These are phyloP conservation scores for Drosophila nasuta DNA, from an alignment of 1,140 invertebrate species.

Conservation along the genomic window DNA sequence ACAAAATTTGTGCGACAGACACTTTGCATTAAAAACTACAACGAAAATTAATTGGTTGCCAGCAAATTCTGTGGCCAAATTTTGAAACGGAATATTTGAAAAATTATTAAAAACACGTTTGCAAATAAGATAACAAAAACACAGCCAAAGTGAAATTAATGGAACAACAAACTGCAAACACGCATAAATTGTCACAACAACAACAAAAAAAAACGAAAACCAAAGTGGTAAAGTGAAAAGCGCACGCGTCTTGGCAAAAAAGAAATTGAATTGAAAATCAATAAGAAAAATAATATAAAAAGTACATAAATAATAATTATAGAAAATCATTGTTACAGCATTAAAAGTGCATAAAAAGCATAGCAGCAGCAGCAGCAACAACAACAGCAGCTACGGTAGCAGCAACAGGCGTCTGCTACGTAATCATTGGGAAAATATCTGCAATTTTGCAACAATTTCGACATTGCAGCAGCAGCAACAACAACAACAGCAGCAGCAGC, in stretches of 20 bases:
- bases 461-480: conserved; percentile 59
- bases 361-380: conserved; percentile 17
- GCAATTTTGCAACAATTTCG: conserved; percentile 81
- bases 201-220: conserved; percentile 1
- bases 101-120: conserved; percentile 68
- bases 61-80: not conserved
- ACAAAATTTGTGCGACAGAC: conserved; percentile 15
- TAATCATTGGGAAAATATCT: conserved; percentile 82
- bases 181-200: conserved; percentile 2
- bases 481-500: conserved; percentile 36
- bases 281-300: conserved; percentile 41
- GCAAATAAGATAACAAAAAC: conserved; percentile 3
- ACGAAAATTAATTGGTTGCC: conserved; percentile 31
- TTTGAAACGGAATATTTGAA: conserved; percentile 51
- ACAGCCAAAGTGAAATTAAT: conserved; percentile 55
- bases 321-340: conserved; percentile 73
- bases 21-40: conserved; percentile 9
- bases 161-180: conserved; percentile 9
- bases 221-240: conserved; percentile 65
- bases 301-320: conserved; percentile 53
- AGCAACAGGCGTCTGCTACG: conserved; percentile 59
- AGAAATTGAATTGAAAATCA: conserved; percentile 54
- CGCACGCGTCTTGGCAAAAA: conserved; percentile 31
- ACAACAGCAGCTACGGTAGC: conserved; percentile 9
- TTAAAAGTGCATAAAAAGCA: conserved; percentile 45